phyloP scores from a whole-genome alignment of 2,797 vertebrate species.

The Pseudochaenichthys georgianus region DNA sequence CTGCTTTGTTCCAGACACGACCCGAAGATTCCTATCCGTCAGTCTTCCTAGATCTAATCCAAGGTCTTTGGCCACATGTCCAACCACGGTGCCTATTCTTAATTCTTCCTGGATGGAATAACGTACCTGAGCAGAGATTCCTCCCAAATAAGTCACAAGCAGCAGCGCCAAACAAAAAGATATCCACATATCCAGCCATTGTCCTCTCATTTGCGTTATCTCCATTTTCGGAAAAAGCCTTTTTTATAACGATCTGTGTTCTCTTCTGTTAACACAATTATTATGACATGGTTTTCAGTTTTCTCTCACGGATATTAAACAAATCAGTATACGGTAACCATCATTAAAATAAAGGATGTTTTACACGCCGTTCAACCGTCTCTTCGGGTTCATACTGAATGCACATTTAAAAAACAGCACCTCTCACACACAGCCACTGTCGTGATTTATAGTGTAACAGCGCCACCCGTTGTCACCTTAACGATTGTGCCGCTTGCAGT shows the following conservation, averaged over 20 bases:
- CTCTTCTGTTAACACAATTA: neutral
- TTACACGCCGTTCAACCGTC: constrained; percentile 2
- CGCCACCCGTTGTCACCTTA: constrained; percentile 56
- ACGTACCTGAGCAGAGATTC: constrained; percentile 74
- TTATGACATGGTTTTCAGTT: accelerated
- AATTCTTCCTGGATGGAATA: constrained; percentile 86
- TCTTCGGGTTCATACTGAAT: constrained; percentile 30
- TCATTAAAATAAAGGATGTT: neutral
- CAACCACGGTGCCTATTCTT: constrained; percentile 76
- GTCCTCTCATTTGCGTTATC: constrained; percentile 21
- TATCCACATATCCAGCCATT: constrained; percentile 47
- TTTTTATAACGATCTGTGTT: neutral
- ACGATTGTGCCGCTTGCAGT: neutral
- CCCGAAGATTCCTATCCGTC: constrained; percentile 75
- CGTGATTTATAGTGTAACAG: constrained; percentile 52
- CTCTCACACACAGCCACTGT: neutral
- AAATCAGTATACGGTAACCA: neutral
- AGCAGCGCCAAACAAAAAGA: constrained; percentile 63
- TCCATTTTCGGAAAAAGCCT: constrained; percentile 53
- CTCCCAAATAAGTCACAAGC: constrained; percentile 47
- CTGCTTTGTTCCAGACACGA: constrained; percentile 85
- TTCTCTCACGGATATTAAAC: neutral
- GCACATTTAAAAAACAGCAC: neutral
- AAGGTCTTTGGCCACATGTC: constrained; percentile 86
- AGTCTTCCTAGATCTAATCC: constrained; percentile 76